phyloP scores from a whole-genome alignment of 2,797 vertebrate species.

The Pyrocephalus nanus region DNA sequence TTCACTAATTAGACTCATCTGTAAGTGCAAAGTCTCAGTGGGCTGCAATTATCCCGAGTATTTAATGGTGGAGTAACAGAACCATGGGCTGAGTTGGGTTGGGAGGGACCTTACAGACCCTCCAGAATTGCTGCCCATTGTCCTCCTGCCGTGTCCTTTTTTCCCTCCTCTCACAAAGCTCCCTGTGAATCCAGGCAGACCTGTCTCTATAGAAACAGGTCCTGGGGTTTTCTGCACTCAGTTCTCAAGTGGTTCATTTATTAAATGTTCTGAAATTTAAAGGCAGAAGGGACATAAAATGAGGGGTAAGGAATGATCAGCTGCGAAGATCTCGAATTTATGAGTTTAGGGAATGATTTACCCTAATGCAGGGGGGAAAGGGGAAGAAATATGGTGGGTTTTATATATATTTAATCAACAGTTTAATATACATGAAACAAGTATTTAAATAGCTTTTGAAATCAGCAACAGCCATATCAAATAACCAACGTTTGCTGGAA shows the following conservation, averaged over 20 bases:
- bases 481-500: neutral
- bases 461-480: neutral
- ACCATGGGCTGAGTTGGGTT: neutral
- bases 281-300: neutral
- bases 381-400: neutral
- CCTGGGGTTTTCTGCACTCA: neutral
- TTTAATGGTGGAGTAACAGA: fast-evolving
- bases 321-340: neutral
- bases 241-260: neutral
- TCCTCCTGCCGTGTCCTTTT: neutral
- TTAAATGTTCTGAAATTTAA: neutral
- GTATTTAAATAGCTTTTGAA: neutral
- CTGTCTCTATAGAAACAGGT: conserved; percentile 56
- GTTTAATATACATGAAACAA: fast-evolving
- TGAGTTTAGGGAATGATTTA: neutral
- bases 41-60: fast-evolving
- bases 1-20: neutral
- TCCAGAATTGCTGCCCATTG: fast-evolving
- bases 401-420: fast-evolving
- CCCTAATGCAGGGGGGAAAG: fast-evolving
- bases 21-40: fast-evolving
- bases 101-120: neutral
- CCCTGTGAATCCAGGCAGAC: neutral
- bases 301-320: neutral
- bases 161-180: neutral